phyloP scores from a whole-genome alignment of 2,888 invertebrate genomes.

The Rhodophaea formosa region DNA sequence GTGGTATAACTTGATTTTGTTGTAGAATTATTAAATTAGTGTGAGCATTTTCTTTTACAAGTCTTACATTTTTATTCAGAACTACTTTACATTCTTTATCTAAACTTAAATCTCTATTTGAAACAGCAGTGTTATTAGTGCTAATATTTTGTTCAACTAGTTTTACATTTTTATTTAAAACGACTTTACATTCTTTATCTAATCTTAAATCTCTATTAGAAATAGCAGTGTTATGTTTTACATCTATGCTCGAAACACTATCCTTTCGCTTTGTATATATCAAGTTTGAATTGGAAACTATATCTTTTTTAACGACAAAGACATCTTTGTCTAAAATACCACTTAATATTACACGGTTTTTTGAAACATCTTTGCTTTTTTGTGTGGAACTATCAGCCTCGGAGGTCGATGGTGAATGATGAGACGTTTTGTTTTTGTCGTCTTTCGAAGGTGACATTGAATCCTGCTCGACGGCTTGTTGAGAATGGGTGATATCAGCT shows the following conservation, averaged over 20 bases:
- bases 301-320: neutral
- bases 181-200: too few species aligned
- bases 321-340: neutral
- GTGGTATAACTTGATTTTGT: neutral
- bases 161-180: neutral
- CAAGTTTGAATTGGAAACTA: neutral
- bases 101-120: too few species aligned
- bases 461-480: neutral
- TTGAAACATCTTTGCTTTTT: too few species aligned
- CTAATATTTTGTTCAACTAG: too few species aligned
- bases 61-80: neutral
- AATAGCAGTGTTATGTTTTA: too few species aligned
- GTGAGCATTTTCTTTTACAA: neutral
- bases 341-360: neutral
- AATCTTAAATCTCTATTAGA: too few species aligned
- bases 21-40: neutral
- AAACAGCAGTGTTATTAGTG: too few species aligned
- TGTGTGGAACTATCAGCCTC: too few species aligned
- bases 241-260: too few species aligned
- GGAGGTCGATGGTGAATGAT: too few species aligned
- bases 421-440: neutral
- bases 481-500: neutral
- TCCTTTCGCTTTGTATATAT: too few species aligned
- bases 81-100: too few species aligned
- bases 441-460: neutral